These are phyloP conservation scores for Apamea anceps DNA, from an alignment of 2,888 invertebrate genomes.

Conservation along the genomic window DNA sequence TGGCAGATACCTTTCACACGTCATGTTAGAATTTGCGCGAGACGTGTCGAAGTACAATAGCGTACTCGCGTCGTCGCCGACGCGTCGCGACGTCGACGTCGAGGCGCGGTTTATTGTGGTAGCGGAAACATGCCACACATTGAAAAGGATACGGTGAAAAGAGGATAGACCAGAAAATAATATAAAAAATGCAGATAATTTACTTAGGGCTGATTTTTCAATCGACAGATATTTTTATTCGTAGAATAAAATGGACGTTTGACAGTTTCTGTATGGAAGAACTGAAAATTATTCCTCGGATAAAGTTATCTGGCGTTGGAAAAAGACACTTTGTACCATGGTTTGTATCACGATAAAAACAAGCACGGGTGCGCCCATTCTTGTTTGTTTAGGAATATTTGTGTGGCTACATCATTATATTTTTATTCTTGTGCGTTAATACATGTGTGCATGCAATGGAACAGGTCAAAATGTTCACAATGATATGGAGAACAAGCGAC, in stretches of 20 bases:
- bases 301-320: no score
- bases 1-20: constrained; percentile 17
- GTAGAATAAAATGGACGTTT: no score
- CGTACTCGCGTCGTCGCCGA: constrained; percentile 1
- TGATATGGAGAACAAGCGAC: neutral
- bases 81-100: neutral
- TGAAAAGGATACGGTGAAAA: constrained; percentile 6
- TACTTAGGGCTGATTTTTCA: neutral
- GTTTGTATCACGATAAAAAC: no score
- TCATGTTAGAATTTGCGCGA: constrained; percentile 17
- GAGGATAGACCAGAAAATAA: neutral
- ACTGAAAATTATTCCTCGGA: no score
- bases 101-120: constrained; percentile 17
- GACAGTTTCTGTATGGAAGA: no score
- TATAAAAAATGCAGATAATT: neutral
- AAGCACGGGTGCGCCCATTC: no score
- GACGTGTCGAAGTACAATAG: constrained; percentile 42
- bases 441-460: neutral
- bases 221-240: no score
- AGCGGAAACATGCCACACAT: constrained; percentile 28
- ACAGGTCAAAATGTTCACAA: neutral
- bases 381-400: neutral
- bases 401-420: neutral
- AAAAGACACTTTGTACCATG: no score
- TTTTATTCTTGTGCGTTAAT: no score